Conservation (phyloP, 2,113 vertebrate genomes). For the Protomyctophum bolini region DNA sequence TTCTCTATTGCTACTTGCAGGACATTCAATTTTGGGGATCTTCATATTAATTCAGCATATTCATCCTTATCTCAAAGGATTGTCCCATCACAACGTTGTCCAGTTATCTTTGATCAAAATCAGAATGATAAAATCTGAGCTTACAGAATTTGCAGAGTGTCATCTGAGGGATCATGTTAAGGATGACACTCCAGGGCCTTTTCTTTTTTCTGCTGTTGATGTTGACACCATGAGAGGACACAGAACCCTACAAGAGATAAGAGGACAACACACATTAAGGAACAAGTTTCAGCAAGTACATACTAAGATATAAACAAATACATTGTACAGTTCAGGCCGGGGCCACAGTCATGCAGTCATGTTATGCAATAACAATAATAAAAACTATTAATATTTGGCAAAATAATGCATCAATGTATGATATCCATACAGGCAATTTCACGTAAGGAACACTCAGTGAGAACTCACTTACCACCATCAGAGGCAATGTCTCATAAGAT, state of each 20-base stretch:
- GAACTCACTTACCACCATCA: constrained; percentile 61
- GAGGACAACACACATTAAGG: background rate
- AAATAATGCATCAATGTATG: no score
- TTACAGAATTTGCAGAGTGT: constrained; percentile 66
- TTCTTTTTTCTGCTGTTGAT: constrained; percentile 13
- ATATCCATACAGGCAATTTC: background rate
- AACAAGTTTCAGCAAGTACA: background rate
- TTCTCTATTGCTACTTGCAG: no score
- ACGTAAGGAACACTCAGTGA: background rate
- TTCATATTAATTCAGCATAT: no score
- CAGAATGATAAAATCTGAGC: constrained; percentile 19
- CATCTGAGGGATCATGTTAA: constrained; percentile 53
- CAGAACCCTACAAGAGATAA: constrained; percentile 50
- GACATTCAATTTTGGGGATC: no score
- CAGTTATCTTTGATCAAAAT: no score
- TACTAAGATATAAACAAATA: background rate
- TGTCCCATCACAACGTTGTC: no score
- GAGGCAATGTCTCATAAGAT: constrained; percentile 56
- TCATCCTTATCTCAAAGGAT: no score
- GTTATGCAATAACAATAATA: no score
- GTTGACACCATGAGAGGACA: constrained; percentile 25
- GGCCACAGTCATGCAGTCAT: no score
- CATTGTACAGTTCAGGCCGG: background rate
- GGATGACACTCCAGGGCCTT: constrained; percentile 38
- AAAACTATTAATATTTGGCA: no score